Conservation (phyloP, 1,140 invertebrate species). For the Oppia nitens region DNA sequence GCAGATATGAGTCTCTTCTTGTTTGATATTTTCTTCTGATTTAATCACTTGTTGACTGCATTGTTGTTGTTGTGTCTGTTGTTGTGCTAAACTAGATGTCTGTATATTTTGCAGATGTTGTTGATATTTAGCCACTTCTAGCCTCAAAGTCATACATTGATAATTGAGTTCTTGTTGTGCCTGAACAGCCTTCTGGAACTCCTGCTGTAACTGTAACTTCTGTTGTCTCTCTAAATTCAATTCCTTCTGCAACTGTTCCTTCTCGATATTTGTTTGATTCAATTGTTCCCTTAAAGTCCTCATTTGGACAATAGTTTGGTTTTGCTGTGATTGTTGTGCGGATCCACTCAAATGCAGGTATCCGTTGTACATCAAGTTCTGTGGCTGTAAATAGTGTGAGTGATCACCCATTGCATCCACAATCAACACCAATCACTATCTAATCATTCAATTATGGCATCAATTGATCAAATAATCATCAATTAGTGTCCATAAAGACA, state of each 20-base stretch:
- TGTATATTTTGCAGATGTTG: conserved; percentile 5
- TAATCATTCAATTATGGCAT: neutral
- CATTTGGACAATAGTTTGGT: neutral
- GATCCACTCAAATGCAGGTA: neutral
- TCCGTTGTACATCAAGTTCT: neutral
- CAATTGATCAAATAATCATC: neutral
- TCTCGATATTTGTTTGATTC: neutral
- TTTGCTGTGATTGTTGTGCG: neutral
- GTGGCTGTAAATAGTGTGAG: neutral
- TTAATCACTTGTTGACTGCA: neutral
- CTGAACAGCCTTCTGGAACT: conserved; percentile 5
- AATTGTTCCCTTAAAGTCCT: neutral
- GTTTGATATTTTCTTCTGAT: neutral
- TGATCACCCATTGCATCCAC: neutral
- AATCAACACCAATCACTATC: too few species aligned
- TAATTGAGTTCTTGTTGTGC: conserved; percentile 7
- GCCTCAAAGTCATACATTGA: conserved; percentile 8
- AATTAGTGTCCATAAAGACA: too few species aligned
- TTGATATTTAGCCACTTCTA: conserved; percentile 1
- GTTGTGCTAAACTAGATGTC: neutral
- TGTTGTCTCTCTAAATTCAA: neutral
- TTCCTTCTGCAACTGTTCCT: conserved; percentile 4
- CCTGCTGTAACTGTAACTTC: conserved; percentile 3
- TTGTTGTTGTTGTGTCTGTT: neutral
- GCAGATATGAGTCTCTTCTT: neutral